These are phyloP conservation scores for Thamnaconus septentrionalis DNA, from an alignment of 2,113 vertebrate genomes.

Conservation along the genomic window DNA sequence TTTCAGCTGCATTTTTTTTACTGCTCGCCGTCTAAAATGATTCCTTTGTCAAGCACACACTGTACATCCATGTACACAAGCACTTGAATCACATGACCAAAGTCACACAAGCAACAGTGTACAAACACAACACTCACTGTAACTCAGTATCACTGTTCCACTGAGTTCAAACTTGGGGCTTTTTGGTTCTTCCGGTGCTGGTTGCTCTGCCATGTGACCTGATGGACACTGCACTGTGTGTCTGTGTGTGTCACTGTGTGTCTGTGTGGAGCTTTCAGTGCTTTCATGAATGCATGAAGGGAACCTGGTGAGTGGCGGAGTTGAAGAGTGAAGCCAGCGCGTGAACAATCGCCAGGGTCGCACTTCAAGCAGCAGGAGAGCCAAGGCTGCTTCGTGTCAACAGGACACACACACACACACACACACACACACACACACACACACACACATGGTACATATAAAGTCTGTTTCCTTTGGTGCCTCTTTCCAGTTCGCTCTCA, in stretches of 20 bases:
- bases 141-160: too few species aligned
- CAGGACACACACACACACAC: constrained; percentile 22
- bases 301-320: constrained; percentile 7
- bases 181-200: too few species aligned
- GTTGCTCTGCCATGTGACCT: neutral
- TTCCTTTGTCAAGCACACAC: too few species aligned
- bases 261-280: constrained; percentile 21
- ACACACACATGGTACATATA: neutral
- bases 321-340: neutral
- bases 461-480: constrained; percentile 47
- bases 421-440: neutral
- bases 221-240: constrained; percentile 41
- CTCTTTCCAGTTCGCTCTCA: constrained; percentile 56
- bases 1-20: too few species aligned
- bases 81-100: too few species aligned
- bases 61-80: too few species aligned
- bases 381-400: constrained; percentile 52
- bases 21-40: too few species aligned
- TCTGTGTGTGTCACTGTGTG: constrained; percentile 26
- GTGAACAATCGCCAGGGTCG: constrained; percentile 2
- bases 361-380: constrained; percentile 36
- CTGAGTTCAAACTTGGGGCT: too few species aligned
- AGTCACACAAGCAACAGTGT: too few species aligned
- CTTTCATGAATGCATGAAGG: constrained; percentile 7
- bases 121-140: too few species aligned